These are phyloP conservation scores for Gulo gulo DNA, from an alignment of 2,113 vertebrate species.

Conservation along the genomic window DNA sequence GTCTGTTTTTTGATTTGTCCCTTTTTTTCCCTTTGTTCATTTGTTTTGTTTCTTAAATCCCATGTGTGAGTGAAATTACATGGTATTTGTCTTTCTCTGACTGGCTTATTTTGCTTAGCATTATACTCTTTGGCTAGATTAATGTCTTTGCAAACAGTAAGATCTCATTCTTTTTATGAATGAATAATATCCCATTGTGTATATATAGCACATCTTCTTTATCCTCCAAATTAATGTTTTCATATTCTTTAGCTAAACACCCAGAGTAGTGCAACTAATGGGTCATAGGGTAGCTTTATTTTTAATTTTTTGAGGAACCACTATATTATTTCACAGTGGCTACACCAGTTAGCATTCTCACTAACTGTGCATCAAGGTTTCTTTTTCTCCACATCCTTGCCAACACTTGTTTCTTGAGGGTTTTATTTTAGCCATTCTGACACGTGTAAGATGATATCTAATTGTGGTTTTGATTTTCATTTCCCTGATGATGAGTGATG, in stretches of 20 bases:
- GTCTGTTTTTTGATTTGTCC: background rate
- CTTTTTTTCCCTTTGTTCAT: background rate
- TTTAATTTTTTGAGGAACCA: background rate
- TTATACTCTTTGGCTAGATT: background rate
- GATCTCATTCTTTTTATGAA: background rate
- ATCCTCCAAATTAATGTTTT: background rate
- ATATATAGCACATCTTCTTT: background rate
- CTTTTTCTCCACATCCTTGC: background rate
- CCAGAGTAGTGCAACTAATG: background rate
- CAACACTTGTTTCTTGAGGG: background rate
- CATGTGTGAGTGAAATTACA: background rate
- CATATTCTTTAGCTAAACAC: background rate
- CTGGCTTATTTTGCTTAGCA: background rate
- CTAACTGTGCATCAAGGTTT: background rate
- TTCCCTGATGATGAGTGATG: background rate
- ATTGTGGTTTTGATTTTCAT: background rate
- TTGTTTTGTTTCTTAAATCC: background rate
- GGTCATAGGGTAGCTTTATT: background rate
- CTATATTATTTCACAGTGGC: background rate
- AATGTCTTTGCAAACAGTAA: background rate
- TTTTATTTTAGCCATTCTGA: background rate
- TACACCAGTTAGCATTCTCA: background rate
- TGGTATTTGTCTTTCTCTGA: background rate
- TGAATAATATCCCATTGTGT: background rate
- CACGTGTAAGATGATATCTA: background rate